phyloP scores from a whole-genome alignment of 2,888 invertebrate species.

The Sinotaia quadrata region DNA sequence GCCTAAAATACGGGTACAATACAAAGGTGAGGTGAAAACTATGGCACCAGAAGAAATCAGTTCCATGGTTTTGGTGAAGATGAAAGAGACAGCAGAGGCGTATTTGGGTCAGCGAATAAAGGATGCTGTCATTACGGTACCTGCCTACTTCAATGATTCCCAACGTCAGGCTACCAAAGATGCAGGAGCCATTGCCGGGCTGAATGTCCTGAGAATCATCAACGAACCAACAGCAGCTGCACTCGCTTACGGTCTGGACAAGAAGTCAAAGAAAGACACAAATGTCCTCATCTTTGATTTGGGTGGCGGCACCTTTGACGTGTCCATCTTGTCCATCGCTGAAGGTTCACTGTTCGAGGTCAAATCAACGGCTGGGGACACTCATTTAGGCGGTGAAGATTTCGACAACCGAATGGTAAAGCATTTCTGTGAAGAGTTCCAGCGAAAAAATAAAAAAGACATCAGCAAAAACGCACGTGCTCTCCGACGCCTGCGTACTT shows the following conservation, averaged over 20 bases:
- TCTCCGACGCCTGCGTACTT: constrained; percentile 88
- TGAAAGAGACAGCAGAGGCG: constrained; percentile 78
- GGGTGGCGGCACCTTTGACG: constrained; percentile 79
- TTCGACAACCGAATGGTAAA: constrained; percentile 88
- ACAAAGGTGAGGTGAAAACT: constrained; percentile 86
- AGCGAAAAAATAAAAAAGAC: constrained; percentile 80
- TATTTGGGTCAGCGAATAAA: constrained; percentile 76
- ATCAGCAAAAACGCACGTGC: constrained; percentile 80
- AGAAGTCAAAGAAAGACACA: constrained; percentile 66
- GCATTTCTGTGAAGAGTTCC: constrained; percentile 83
- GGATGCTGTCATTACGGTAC: constrained; percentile 67
- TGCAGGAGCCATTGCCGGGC: constrained; percentile 71
- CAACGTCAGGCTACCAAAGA: constrained; percentile 79
- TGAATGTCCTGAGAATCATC: constrained; percentile 75
- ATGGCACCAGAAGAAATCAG: constrained; percentile 89
- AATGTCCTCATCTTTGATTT: constrained; percentile 77
- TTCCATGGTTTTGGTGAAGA: constrained; percentile 76
- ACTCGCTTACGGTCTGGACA: constrained; percentile 73
- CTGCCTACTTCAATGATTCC: constrained; percentile 68
- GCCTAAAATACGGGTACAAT: constrained; percentile 62
- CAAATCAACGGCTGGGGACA: constrained; percentile 84
- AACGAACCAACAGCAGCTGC: constrained; percentile 76
- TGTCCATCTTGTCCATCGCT: constrained; percentile 74
- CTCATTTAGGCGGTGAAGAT: constrained; percentile 83
- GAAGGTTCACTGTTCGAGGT: constrained; percentile 82